phyloP scores from a whole-genome alignment of 2,797 vertebrate genomes.

The Otolemur crassicaudatus region DNA sequence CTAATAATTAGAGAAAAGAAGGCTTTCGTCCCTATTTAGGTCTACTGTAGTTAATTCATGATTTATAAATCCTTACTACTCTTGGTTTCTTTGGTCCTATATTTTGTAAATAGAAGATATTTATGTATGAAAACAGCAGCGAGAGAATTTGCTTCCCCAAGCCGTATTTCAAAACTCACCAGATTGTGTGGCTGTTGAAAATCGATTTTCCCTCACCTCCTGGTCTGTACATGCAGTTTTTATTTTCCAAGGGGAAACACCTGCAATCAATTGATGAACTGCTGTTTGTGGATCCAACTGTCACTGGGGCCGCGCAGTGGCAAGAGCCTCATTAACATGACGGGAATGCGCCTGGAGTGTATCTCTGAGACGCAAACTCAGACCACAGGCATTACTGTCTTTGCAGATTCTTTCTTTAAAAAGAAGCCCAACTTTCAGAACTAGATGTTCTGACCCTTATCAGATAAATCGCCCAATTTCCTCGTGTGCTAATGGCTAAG shows the following conservation, averaged over 20 bases:
- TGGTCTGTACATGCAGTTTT: slow-evolving; percentile 54
- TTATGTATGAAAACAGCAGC: slow-evolving; percentile 25
- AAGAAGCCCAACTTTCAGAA: slow-evolving; percentile 30
- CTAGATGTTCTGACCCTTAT: neutral
- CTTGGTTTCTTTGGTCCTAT: neutral
- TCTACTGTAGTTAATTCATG: slow-evolving; percentile 10
- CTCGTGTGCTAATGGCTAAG: neutral
- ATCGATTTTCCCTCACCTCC: slow-evolving; percentile 73
- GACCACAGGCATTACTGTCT: neutral
- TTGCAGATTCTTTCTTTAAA: neutral
- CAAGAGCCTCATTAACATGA: slow-evolving; percentile 68
- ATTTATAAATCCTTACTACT: neutral
- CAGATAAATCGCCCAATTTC: neutral
- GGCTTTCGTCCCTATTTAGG: neutral
- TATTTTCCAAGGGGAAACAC: slow-evolving; percentile 78
- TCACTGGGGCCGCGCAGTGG: slow-evolving; percentile 44
- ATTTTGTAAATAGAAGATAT: slow-evolving; percentile 31
- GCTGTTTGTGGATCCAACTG: slow-evolving; percentile 69
- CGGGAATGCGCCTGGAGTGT: slow-evolving; percentile 16
- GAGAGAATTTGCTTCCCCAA: slow-evolving; percentile 55
- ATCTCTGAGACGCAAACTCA: neutral
- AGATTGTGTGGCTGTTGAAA: slow-evolving; percentile 69
- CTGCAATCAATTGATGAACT: slow-evolving; percentile 80
- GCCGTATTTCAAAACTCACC: slow-evolving; percentile 52
- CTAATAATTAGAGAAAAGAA: neutral